Percentiles rank a stretch among this genome's conserved stretches.
These are phyloP conservation scores for Diorhabda elongata DNA, from an alignment of 1,140 invertebrate genomes.

Conservation along the genomic window DNA sequence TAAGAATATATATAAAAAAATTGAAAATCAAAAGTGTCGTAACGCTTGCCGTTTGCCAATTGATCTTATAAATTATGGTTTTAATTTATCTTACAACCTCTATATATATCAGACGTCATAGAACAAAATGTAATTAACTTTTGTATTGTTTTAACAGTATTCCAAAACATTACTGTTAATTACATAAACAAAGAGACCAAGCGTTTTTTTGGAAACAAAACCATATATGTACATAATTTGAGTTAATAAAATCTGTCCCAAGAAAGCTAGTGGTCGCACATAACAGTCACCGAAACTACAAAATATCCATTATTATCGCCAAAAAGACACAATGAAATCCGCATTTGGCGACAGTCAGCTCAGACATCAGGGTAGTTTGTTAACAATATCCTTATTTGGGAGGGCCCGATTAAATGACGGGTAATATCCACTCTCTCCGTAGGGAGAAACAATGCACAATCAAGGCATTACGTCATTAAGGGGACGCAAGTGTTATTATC, in stretches of 20 bases:
- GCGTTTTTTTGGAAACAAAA: no score
- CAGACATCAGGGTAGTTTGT: conserved; percentile 34
- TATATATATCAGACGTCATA: no score
- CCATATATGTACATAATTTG: not conserved
- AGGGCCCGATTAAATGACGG: conserved; percentile 42
- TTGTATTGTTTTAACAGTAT: no score
- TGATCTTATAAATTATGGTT: no score
- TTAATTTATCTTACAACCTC: no score
- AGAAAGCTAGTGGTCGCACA: conserved; percentile 23
- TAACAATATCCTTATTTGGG: conserved; percentile 43
- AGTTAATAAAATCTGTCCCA: conserved; percentile 32
- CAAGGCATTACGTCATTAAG: conserved; percentile 45
- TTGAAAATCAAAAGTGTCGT: no score
- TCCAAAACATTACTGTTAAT: no score
- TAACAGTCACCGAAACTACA: conserved; percentile 21
- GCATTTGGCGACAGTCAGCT: conserved; percentile 11
- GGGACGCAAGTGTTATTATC: conserved; percentile 38
- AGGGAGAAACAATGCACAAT: conserved; percentile 44
- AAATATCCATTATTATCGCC: conserved; percentile 29
- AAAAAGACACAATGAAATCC: conserved; percentile 18
- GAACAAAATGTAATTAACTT: no score
- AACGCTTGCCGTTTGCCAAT: no score
- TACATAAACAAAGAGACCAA: no score
- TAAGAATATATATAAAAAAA: no score
- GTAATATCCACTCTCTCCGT: conserved; percentile 32